phyloP scores from a whole-genome alignment of 2,888 invertebrate genomes.

The Schrankia costaestrigalis region DNA sequence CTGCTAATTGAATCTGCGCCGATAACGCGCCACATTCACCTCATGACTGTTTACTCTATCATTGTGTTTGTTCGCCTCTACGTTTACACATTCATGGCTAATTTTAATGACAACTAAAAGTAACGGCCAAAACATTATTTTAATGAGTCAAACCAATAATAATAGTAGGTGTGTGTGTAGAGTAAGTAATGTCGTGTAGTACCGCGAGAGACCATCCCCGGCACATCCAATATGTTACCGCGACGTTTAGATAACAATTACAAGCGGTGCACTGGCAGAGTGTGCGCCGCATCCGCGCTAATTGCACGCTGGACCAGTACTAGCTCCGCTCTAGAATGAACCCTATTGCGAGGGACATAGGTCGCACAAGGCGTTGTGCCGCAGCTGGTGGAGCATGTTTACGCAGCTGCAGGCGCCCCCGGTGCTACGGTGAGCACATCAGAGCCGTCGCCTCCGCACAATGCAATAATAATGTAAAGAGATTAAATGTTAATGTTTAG shows the following conservation, averaged over 20 bases:
- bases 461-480: conserved; percentile 61
- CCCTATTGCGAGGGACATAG: no score
- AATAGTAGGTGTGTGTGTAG: no score
- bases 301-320: neutral
- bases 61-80: no score
- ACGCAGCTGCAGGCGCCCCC: conserved; percentile 36
- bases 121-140: no score
- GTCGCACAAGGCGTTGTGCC: neutral
- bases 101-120: no score
- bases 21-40: conserved; percentile 22
- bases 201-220: conserved; percentile 15
- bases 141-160: no score
- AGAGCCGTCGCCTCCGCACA: conserved; percentile 47
- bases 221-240: neutral
- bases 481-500: conserved; percentile 63
- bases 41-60: no score
- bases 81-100: no score
- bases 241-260: conserved; percentile 23
- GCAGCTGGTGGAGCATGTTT: conserved; percentile 21
- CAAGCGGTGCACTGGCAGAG: conserved; percentile 8
- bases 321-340: no score
- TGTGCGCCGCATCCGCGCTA: conserved; percentile 2
- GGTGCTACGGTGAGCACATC: conserved; percentile 12
- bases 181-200: conserved; percentile 16
- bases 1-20: conserved; percentile 31